Evolutionary conservation across 2,888 invertebrate genomes (phyloP).

Genomic region (Mellilla xanthometata): DNA sequence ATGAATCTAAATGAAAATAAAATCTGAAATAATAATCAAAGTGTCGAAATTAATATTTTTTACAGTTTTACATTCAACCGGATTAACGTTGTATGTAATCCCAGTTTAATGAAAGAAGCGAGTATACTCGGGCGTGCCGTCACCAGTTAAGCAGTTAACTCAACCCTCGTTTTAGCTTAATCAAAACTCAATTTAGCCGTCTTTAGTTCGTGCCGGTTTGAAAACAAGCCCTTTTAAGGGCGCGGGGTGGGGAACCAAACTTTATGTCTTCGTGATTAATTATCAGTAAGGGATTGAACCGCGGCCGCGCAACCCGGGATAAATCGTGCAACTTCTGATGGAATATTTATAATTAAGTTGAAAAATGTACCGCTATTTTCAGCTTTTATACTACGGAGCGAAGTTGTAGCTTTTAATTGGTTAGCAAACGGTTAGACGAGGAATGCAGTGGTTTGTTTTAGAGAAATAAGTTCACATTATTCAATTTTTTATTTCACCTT

Average conservation of each 20-base stretch:
- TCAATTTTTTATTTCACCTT: too few species aligned
- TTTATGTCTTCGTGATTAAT: slow-evolving; percentile 55
- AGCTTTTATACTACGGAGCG: slow-evolving; percentile 11
- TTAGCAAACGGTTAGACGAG: slow-evolving; percentile 9
- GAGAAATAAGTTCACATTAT: background rate
- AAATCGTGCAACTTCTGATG: slow-evolving; percentile 34
- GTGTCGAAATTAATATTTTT: too few species aligned
- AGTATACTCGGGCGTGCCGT: slow-evolving; percentile 41
- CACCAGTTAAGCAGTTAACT: slow-evolving; percentile 41
- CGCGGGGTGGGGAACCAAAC: slow-evolving; percentile 36
- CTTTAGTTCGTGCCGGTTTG: slow-evolving; percentile 49
- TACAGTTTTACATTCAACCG: too few species aligned
- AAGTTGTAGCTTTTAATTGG: slow-evolving; percentile 19
- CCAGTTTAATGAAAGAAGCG: slow-evolving; percentile 36
- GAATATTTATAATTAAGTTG: slow-evolving; percentile 34
- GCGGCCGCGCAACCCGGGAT: slow-evolving; percentile 33
- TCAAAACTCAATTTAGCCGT: slow-evolving; percentile 60
- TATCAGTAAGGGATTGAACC: slow-evolving; percentile 41
- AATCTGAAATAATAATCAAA: too few species aligned
- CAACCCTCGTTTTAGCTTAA: slow-evolving; percentile 43
- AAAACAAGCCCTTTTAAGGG: slow-evolving; percentile 50
- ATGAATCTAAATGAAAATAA: too few species aligned
- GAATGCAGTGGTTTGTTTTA: slow-evolving; percentile 1
- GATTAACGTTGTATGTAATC: slow-evolving; percentile 27
- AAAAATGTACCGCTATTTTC: slow-evolving; percentile 25